A percentile compares a stretch with the other conserved stretches of the same genome.
Evolutionary conservation across 1,140 invertebrate genomes (phyloP).

Genomic region (Neelides sp.): DNA sequence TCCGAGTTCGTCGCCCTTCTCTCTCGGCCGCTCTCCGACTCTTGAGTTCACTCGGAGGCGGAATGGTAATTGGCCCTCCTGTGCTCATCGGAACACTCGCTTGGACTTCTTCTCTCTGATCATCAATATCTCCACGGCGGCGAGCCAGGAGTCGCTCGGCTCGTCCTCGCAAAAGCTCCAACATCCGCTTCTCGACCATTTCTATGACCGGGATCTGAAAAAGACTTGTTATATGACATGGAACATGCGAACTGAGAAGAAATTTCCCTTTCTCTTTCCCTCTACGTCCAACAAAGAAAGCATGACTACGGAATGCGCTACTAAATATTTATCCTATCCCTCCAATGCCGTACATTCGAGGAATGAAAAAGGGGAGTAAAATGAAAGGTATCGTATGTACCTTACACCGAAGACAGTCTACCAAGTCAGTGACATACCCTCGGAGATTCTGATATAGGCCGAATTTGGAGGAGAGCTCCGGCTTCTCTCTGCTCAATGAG

Average conservation of each 20-base stretch:
- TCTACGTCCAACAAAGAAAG: too few species aligned
- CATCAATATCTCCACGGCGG: conserved; percentile 73
- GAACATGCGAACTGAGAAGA: conserved; percentile 11
- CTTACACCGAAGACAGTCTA: conserved; percentile 79
- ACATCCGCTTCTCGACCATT: conserved; percentile 60
- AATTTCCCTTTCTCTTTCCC: too few species aligned
- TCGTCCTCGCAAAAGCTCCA: conserved; percentile 56
- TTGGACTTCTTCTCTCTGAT: conserved; percentile 82
- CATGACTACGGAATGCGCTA: too few species aligned
- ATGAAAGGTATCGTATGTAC: conserved; percentile 32
- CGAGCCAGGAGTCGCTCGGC: conserved; percentile 62
- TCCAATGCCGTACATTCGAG: background rate
- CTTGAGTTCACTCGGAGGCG: conserved; percentile 45
- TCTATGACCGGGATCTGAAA: conserved; percentile 60
- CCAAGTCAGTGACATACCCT: conserved; percentile 88
- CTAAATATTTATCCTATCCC: too few species aligned
- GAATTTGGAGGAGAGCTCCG: conserved; percentile 60
- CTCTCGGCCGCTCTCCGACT: conserved; percentile 70
- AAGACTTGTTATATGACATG: conserved; percentile 14
- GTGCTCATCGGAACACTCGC: conserved; percentile 19
- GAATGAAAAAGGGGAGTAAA: background rate
- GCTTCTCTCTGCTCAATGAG: conserved; percentile 48
- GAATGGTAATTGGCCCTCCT: conserved; percentile 11
- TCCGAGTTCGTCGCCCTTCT: conserved; percentile 68
- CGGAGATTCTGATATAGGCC: conserved; percentile 88